Conservation (phyloP, 2,113 vertebrate species). For the Toxotes jaculatrix region DNA sequence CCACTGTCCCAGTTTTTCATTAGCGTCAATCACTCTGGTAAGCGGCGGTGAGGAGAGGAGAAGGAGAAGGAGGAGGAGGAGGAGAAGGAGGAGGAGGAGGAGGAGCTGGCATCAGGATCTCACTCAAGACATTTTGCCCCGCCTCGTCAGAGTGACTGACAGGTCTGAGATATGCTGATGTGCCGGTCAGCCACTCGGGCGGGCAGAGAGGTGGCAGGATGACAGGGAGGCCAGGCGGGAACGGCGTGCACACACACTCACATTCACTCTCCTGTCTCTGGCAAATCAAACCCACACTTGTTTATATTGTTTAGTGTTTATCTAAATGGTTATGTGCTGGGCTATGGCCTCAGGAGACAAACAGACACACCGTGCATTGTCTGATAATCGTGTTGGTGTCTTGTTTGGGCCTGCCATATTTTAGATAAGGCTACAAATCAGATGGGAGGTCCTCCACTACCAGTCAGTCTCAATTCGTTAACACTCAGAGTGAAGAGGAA, state of each 20-base stretch:
- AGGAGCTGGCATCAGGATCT: slow-evolving; percentile 64
- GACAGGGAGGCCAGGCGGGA: slow-evolving; percentile 51
- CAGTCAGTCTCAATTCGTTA: slow-evolving; percentile 67
- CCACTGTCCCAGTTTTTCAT: slow-evolving; percentile 84
- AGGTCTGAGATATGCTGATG: slow-evolving; percentile 68
- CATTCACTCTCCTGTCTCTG: slow-evolving; percentile 13
- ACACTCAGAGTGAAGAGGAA: slow-evolving; percentile 41
- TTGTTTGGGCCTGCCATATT: slow-evolving; percentile 58
- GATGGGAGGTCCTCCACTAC: slow-evolving; percentile 44
- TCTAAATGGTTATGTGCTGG: slow-evolving; percentile 68
- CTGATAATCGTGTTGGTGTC: slow-evolving; percentile 66
- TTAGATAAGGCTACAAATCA: slow-evolving; percentile 63
- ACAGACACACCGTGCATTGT: slow-evolving; percentile 60
- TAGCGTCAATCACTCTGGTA: slow-evolving; percentile 83
- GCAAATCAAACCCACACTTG: slow-evolving; percentile 56
- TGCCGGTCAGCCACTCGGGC: slow-evolving; percentile 73
- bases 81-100: slow-evolving; percentile 37
- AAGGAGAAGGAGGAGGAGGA: slow-evolving; percentile 40
- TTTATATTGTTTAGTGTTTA: slow-evolving; percentile 74
- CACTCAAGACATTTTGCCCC: slow-evolving; percentile 82
- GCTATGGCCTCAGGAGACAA: slow-evolving; percentile 60
- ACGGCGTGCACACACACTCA: slow-evolving; percentile 6
- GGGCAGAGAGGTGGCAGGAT: slow-evolving; percentile 63
- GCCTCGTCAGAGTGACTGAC: slow-evolving; percentile 83
- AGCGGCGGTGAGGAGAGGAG: slow-evolving; percentile 54